A percentile compares a stretch with the other conserved stretches of the same genome.
Conservation (phyloP, 2,888 invertebrate species). For the Pomacea canaliculata region DNA sequence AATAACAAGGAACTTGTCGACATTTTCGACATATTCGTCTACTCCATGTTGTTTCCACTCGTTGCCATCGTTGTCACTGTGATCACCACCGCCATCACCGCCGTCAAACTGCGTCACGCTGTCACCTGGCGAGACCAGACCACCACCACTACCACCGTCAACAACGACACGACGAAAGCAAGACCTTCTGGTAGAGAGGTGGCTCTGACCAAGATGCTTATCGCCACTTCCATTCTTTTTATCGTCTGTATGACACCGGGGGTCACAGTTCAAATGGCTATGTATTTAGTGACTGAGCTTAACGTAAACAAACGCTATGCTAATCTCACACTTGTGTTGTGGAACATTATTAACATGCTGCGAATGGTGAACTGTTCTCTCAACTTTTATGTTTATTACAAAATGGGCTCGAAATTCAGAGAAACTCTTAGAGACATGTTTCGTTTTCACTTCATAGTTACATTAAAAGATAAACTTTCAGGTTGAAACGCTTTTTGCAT, state of each 20-base stretch:
- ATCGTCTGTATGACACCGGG: constrained; percentile 4
- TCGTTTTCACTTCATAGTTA: too few relatives aligned
- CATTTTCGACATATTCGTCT: constrained; percentile 1
- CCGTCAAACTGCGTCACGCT: constrained; percentile 1
- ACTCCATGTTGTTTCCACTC: background rate
- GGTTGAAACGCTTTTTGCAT: too few relatives aligned
- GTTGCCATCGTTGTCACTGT: background rate
- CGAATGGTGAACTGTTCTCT: background rate
- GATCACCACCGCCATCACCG: constrained; percentile 15
- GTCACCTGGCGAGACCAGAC: background rate
- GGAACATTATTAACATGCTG: background rate
- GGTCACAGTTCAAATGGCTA: background rate
- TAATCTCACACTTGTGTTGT: constrained; percentile 5
- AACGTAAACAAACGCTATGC: background rate
- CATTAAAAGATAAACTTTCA: too few relatives aligned
- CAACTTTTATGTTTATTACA: constrained; percentile 15
- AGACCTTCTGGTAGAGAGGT: background rate
- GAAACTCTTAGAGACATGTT: too few relatives aligned
- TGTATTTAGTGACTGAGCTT: background rate
- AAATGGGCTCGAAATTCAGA: constrained; percentile 6
- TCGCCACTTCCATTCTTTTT: constrained; percentile 13
- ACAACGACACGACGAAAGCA: background rate
- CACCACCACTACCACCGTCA: background rate
- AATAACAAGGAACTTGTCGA: background rate
- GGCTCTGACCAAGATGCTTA: constrained; percentile 17